Evolutionary conservation across 2,797 vertebrate species (phyloP).

Genomic region (Chloroceryle inda): DNA sequence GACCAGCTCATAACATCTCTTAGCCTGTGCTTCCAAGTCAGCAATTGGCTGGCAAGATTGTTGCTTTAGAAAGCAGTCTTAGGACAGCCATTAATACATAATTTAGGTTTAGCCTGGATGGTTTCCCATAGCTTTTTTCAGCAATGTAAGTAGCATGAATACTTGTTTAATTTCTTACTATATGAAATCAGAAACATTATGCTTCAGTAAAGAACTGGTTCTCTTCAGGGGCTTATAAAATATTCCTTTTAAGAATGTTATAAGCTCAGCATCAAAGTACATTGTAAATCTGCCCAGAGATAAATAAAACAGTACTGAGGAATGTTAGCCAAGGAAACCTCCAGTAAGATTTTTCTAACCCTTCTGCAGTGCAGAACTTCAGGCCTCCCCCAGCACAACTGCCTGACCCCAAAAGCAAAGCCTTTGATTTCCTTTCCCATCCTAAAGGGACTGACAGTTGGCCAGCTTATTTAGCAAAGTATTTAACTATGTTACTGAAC

Average conservation of each 20-base stretch:
- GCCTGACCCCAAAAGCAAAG: background rate
- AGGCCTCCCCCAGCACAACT: background rate
- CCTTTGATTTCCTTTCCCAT: background rate
- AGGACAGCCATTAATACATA: background rate
- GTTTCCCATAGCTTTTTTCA: conserved; percentile 10
- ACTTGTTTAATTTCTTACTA: background rate
- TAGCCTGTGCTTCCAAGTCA: background rate
- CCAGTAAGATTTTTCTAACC: background rate
- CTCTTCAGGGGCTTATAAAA: conserved; percentile 17
- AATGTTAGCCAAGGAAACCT: background rate
- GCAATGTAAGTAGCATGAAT: background rate
- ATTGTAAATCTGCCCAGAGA: background rate
- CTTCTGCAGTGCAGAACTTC: background rate
- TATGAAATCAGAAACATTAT: no score
- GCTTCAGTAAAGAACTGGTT: background rate
- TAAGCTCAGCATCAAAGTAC: conserved; percentile 21
- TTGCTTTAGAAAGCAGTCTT: background rate
- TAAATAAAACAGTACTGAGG: background rate
- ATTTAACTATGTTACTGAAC: background rate
- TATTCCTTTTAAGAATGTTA: conserved; percentile 21
- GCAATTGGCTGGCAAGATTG: background rate
- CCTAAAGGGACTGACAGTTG: background rate
- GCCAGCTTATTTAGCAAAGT: background rate
- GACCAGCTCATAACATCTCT: background rate
- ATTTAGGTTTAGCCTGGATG: background rate